These are phyloP conservation scores for Anomalospiza imberbis DNA, from an alignment of 2,797 vertebrate genomes.

Conservation along the genomic window DNA sequence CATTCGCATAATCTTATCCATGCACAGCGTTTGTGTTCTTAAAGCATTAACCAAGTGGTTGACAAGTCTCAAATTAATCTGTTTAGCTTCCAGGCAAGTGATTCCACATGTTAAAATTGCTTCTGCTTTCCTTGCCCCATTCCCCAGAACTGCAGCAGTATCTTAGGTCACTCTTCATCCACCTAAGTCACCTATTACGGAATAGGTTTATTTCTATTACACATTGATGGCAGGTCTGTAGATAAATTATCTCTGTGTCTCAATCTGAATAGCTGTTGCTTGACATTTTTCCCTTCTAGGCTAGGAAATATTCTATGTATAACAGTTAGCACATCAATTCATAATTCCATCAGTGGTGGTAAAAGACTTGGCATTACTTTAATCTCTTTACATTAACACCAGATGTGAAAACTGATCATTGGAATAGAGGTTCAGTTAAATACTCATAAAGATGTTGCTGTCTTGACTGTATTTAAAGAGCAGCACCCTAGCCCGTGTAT, in stretches of 20 bases:
- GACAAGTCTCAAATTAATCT: slow-evolving; percentile 30
- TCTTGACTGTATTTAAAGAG: not conserved
- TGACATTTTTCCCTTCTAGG: not conserved
- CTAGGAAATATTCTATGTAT: not conserved
- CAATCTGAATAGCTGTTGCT: not conserved
- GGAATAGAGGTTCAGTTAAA: not conserved
- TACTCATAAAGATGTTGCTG: not conserved
- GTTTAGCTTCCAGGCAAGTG: slow-evolving; percentile 9
- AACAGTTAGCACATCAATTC: not conserved
- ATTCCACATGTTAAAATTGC: slow-evolving; percentile 8
- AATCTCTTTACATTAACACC: not conserved
- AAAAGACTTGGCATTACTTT: not conserved
- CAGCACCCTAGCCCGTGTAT: not conserved
- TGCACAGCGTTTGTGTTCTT: slow-evolving; percentile 10
- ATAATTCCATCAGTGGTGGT: not conserved
- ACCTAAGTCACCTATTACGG: not conserved
- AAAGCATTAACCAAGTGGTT: slow-evolving; percentile 4
- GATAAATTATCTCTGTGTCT: not conserved
- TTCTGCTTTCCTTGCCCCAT: not conserved
- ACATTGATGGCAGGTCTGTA: not conserved
- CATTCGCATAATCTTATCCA: not conserved
- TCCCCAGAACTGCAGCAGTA: not conserved
- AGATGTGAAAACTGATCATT: slow-evolving; percentile 1
- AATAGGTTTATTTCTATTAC: slow-evolving; percentile 12
- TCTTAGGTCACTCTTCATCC: not conserved